Evolutionary conservation across 1,140 invertebrate genomes (phyloP).

Genomic region (Drosophila ananassae): DNA sequence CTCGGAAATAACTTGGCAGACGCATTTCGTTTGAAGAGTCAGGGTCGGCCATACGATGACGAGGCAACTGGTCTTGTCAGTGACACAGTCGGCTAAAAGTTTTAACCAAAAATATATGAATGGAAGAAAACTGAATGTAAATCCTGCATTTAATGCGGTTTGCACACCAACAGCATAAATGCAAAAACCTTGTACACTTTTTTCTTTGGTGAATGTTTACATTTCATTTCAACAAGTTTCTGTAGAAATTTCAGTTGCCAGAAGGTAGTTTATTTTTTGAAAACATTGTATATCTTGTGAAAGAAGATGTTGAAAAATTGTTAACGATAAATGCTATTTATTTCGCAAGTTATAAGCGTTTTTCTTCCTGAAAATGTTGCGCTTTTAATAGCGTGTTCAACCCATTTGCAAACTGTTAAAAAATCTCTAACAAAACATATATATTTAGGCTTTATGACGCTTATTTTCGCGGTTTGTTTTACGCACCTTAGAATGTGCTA

Average conservation of each 20-base stretch:
- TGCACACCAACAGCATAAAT: slow-evolving; percentile 30
- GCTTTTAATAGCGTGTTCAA: slow-evolving; percentile 37
- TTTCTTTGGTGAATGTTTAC: slow-evolving; percentile 33
- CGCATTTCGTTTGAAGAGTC: slow-evolving; percentile 36
- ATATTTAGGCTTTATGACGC: slow-evolving; percentile 47
- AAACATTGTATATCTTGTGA: not conserved
- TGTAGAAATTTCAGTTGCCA: slow-evolving; percentile 6
- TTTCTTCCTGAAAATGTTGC: slow-evolving; percentile 3
- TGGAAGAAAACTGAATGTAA: slow-evolving; percentile 16
- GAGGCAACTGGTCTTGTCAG: slow-evolving; percentile 19
- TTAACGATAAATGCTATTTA: not conserved
- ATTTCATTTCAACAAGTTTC: slow-evolving; percentile 32
- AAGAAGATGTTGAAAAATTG: not conserved
- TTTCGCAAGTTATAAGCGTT: not conserved
- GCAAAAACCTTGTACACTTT: slow-evolving; percentile 28
- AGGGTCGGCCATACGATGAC: slow-evolving; percentile 27
- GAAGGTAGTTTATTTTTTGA: not conserved
- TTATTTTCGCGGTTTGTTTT: slow-evolving; percentile 61
- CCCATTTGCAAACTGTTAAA: slow-evolving; percentile 56
- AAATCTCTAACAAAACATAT: slow-evolving; percentile 8
- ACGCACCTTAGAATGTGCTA: slow-evolving; percentile 71
- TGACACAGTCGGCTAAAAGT: slow-evolving; percentile 41
- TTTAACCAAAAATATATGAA: slow-evolving; percentile 20
- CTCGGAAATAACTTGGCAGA: slow-evolving; percentile 55
- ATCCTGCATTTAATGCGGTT: slow-evolving; percentile 13